Base-by-base conservation (phyloP, 1,140 invertebrate genomes). In the Cydia amplana region DNA sequence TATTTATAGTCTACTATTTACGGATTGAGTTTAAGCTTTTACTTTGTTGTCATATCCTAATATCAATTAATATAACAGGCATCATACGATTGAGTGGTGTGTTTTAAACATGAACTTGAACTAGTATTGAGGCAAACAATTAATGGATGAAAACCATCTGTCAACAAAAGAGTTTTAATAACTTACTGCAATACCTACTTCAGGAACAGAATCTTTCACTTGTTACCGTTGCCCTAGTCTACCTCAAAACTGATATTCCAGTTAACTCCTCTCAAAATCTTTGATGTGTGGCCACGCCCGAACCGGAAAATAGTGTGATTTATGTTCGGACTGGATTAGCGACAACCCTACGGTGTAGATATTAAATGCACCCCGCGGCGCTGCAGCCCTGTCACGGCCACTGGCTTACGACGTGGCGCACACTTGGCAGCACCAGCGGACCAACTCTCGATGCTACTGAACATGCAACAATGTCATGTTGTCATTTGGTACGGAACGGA, bases 281-380 rank as follows among this genome's bases (percentile, higher is more conserved):
- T 32, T 36, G 64, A 67, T n/a, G 14, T 28, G 12, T 67, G 23
- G 6, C 32, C 65, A 40, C 40, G 16, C 32, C n/a, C n/a, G 32
- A 70, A 32, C 65, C 65, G 65, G 65, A 32, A 60, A 60, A 32
- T 36, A 16, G 18, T 70, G 28, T 70, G 65, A 70, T 70, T 70
- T 70, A 70, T 40, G 18, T 32, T 36, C 36, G 65, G 10, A 70
- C 16, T 70, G 65, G 65, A 70, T 70, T 70, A 70, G 28, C 78
- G 84, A 79, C 82, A 84, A 49, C 87, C 87, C 85, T 88, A 75
- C 63, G 75, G 75, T 78, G 79, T 65, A 83, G 65, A 85, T 91
- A 88, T 88, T 89, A 88, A 89, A 91, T 88, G 87, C 87, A 84
- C 86, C 89, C 89, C 79, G 86, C 79, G 55, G 85, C 72, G 80